Percentiles rank a stretch among this genome's conserved stretches.
These are phyloP conservation scores for Vidua macroura DNA, from an alignment of 2,113 vertebrate genomes.

Conservation along the genomic window DNA sequence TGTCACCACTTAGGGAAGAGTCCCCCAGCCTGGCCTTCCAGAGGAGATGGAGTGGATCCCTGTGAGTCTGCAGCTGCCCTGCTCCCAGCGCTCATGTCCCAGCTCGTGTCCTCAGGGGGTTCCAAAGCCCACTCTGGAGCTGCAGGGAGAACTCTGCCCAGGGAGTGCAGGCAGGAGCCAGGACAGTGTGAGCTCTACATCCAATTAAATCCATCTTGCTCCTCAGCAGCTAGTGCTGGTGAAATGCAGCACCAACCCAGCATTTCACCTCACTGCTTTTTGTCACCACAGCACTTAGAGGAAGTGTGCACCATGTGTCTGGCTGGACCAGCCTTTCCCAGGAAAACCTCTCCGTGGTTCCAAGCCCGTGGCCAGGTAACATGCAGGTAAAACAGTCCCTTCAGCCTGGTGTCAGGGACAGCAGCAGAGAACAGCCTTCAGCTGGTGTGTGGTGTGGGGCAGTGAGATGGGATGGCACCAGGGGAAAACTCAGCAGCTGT, in stretches of 20 bases:
- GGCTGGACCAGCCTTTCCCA: not conserved
- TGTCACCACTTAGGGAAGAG: not conserved
- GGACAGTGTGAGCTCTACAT: not conserved
- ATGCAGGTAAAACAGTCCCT: accelerated
- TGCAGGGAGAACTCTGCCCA: not conserved
- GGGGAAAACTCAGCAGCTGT: not conserved
- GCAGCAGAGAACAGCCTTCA: not conserved
- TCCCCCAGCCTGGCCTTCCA: not conserved
- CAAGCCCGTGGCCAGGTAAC: not conserved
- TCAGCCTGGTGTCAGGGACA: not conserved
- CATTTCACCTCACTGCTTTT: not conserved
- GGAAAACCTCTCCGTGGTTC: accelerated
- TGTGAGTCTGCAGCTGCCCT: not conserved
- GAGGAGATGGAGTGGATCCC: not conserved
- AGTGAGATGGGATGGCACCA: not conserved
- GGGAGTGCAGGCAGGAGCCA: not conserved
- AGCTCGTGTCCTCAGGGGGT: not conserved
- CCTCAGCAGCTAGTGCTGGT: not conserved
- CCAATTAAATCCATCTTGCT: not conserved
- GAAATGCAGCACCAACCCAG: not conserved
- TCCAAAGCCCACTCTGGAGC: accelerated
- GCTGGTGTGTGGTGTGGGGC: accelerated
- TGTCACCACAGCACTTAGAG: accelerated
- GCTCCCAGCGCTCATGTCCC: not conserved
- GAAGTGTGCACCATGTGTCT: accelerated